phyloP scores from a whole-genome alignment of 2,113 vertebrate genomes.

The Ivindomyrus marchei region DNA sequence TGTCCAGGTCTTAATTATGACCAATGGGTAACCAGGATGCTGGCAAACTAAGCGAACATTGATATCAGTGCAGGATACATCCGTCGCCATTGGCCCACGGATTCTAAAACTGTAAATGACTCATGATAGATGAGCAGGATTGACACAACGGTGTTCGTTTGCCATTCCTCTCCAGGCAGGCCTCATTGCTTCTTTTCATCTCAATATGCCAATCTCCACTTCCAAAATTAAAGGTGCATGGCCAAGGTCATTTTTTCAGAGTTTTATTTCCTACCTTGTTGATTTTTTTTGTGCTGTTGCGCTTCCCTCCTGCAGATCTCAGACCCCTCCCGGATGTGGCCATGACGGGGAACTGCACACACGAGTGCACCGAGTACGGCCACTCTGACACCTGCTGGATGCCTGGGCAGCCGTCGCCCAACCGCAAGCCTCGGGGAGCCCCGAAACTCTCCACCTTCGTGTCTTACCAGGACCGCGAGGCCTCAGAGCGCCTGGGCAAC shows the following conservation, averaged over 20 bases:
- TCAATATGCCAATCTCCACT: neutral
- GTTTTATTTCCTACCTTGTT: neutral
- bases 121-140: neutral
- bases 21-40: neutral
- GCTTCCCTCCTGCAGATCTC: conserved; percentile 65
- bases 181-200: neutral
- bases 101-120: conserved; percentile 1
- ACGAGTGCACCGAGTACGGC: conserved; percentile 92
- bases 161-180: neutral
- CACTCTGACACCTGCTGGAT: conserved; percentile 99
- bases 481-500: conserved; percentile 82
- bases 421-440: conserved; percentile 79
- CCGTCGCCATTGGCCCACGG: neutral
- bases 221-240: neutral
- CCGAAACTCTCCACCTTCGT: conserved; percentile 98
- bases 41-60: neutral
- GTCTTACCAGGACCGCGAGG: conserved; percentile 98
- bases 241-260: neutral
- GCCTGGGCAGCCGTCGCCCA: conserved; percentile 88
- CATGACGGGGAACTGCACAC: conserved; percentile 96
- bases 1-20: neutral
- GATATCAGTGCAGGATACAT: neutral
- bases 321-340: conserved; percentile 92
- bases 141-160: neutral
- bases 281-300: neutral